Base-by-base conservation (phyloP, 2,113 vertebrate genomes). In the Gadus macrocephalus region DNA sequence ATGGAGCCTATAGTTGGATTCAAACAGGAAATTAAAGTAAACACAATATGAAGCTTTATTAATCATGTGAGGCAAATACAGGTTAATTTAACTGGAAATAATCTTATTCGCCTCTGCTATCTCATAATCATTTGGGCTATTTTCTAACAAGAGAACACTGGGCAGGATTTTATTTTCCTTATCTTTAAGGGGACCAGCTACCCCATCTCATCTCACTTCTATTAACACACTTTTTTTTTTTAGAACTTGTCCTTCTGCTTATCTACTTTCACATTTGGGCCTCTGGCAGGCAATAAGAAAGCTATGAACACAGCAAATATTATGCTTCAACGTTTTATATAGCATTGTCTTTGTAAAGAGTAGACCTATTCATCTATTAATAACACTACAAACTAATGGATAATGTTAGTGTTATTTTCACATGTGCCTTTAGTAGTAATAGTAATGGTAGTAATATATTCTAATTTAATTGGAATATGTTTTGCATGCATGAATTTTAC, bases 81-180 rank as follows among this genome's bases (percentile, higher is more conserved):
- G 42, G 42, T 14, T 9, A 49, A 49, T 49, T 49, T 0, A 49
- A 49, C 8, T 49, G 42, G 12, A 49, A 49, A 49, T 9, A 49
- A 2, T 77, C 73, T 75, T 74, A 84, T 70, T 62, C 71, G 4
- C 12, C 15, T 11, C 0, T 62, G 53, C 17, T 75, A 80, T 85
- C 79, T 72, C 16, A 25, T 81, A 78, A 78, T 82, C 67, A 78
- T 81, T 81, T 71, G 67, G 22, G 64, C 66, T 75, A 77, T 79
- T 87, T 84, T 84, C 78, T 62, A 83, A 68, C 65, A 0, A 70
- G 79, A 87, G 84, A 86, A 80, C 82, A 72, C 64, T 28, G 65
- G 28, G 60, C 74, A 83, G 71, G 81, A 82, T 85, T 86, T 84
- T 11, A 78, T 86, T 81, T 82, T 70, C 62, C 69, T 85, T 90